Percentiles rank a stretch among this genome's conserved stretches.
phyloP scores from a whole-genome alignment of 2,888 invertebrate species.

The Nomada ruficornis region DNA sequence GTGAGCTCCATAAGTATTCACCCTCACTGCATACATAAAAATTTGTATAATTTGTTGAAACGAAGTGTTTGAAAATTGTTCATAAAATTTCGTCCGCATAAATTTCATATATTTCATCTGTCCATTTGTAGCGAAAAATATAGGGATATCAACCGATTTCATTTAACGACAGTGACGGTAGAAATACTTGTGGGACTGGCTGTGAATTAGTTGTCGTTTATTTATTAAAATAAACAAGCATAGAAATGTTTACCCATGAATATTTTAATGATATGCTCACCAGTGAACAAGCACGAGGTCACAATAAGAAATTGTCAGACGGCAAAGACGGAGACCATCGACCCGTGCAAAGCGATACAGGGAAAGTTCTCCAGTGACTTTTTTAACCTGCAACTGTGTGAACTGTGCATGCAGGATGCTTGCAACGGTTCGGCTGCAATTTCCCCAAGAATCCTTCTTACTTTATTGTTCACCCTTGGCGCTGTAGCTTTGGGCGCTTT shows the following conservation, averaged over 20 bases:
- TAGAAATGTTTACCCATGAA: too few relatives aligned
- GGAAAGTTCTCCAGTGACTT: conserved; percentile 46
- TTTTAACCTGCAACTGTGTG: conserved; percentile 65
- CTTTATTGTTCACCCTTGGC: conserved; percentile 67
- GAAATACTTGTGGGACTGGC: too few relatives aligned
- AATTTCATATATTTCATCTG: too few relatives aligned
- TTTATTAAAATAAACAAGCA: background rate
- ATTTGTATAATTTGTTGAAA: too few relatives aligned
- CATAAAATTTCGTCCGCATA: too few relatives aligned
- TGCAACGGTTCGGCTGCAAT: conserved; percentile 74
- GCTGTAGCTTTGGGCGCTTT: conserved; percentile 62
- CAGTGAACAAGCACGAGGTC: conserved; percentile 40
- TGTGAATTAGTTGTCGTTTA: background rate
- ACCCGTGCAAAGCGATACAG: conserved; percentile 73
- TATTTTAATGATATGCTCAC: conserved; percentile 5
- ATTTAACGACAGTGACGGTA: too few relatives aligned
- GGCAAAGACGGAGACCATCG: conserved; percentile 73
- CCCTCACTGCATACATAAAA: too few relatives aligned
- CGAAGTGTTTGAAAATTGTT: too few relatives aligned
- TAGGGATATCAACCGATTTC: too few relatives aligned
- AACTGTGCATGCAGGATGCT: conserved; percentile 73
- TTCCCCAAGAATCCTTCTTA: conserved; percentile 63
- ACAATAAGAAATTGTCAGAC: conserved; percentile 75
- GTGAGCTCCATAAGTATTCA: too few relatives aligned
- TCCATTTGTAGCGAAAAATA: too few relatives aligned